Evolutionary conservation across 2,797 vertebrate genomes (phyloP).

Genomic region (Aeoliscus strigatus): DNA sequence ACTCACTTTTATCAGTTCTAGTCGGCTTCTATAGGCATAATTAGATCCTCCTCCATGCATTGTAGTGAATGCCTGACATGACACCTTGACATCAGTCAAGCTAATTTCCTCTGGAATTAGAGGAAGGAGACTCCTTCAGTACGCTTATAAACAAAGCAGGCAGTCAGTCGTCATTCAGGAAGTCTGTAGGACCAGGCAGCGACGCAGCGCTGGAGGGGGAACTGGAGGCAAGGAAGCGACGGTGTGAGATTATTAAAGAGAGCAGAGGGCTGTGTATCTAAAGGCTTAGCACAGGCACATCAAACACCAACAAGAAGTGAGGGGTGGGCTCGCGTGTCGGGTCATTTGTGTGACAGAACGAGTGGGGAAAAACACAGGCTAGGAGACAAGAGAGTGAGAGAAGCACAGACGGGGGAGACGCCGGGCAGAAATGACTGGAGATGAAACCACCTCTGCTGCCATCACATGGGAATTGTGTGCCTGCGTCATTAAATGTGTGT

Average conservation of each 20-base stretch:
- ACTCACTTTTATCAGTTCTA: background rate
- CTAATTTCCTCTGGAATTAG: conserved; percentile 18
- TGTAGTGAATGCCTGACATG: too few relatives aligned
- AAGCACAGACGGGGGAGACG: conserved; percentile 22
- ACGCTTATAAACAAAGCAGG: conserved; percentile 26
- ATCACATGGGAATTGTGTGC: conserved; percentile 20
- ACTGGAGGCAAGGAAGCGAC: conserved; percentile 44
- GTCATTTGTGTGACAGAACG: conserved; percentile 27
- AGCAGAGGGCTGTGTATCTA: conserved; percentile 48
- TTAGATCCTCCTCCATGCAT: conserved; percentile 3
- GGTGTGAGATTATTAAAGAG: conserved; percentile 52
- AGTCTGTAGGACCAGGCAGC: conserved; percentile 30
- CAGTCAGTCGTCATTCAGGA: conserved; percentile 37
- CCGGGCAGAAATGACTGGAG: conserved; percentile 28
- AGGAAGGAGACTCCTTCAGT: conserved; percentile 7
- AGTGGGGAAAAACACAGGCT: conserved; percentile 14
- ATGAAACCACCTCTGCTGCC: conserved; percentile 27
- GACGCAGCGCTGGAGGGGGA: conserved; percentile 29
- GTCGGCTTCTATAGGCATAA: background rate
- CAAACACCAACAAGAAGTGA: conserved; percentile 30
- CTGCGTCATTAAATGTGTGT: background rate
- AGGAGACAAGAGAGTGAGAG: conserved; percentile 4
- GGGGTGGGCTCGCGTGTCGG: conserved; percentile 10
- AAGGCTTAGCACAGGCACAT: conserved; percentile 39
- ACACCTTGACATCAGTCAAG: conserved; percentile 10